Conservation (phyloP, 2,888 invertebrate species). For the Prosapia bicincta region DNA sequence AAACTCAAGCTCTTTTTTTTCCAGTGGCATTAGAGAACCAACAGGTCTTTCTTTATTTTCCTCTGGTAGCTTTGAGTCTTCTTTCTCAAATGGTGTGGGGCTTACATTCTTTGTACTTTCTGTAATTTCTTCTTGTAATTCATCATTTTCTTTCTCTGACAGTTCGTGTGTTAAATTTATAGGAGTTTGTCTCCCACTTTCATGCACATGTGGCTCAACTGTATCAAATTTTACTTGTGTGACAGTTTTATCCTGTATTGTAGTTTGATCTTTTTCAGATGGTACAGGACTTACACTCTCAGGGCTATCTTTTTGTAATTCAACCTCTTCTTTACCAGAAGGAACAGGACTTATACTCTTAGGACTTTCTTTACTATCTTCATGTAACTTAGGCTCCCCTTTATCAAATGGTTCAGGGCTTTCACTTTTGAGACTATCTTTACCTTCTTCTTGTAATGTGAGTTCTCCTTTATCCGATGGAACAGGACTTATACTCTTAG, state of each 20-base stretch:
- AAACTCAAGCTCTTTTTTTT: neutral
- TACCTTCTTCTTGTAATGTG: neutral
- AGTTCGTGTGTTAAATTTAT: constrained; percentile 7
- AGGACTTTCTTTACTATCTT: neutral
- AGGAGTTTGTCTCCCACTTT: neutral
- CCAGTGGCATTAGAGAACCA: neutral
- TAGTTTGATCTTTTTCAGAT: constrained; percentile 40
- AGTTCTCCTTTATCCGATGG: neutral
- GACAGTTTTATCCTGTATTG: neutral
- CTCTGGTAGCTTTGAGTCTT: neutral
- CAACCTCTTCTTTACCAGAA: neutral
- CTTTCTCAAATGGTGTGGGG: constrained; percentile 9
- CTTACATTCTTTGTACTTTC: neutral
- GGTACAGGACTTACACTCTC: constrained; percentile 5
- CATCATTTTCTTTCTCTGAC: neutral
- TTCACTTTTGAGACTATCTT: constrained; percentile 40
- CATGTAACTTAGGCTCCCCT: neutral
- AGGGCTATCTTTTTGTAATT: neutral
- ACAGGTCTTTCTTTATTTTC: too few relatives aligned
- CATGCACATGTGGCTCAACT: neutral
- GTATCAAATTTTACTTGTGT: neutral
- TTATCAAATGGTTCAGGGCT: constrained; percentile 37
- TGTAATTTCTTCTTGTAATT: neutral
- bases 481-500: neutral
- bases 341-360: constrained; percentile 4